Evolutionary conservation across 1,140 invertebrate genomes (phyloP), one percentile per base, ranked within the genome.

Genomic region (Drosophila lini): DNA sequence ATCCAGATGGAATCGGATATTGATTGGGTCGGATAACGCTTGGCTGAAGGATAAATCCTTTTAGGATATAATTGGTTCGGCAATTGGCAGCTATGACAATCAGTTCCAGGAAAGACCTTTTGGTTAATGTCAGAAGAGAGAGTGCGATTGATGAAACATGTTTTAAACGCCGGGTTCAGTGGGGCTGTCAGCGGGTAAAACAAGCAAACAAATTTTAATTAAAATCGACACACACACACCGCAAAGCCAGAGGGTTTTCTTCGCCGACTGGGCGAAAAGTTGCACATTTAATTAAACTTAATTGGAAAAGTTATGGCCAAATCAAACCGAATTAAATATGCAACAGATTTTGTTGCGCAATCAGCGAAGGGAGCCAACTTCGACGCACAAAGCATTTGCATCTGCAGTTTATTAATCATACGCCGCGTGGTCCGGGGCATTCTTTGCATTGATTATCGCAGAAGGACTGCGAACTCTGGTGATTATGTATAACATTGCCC

Each of bases 301-400:
- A 88, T 88, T 88, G 83, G 63, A 83, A 88, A 88, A 83, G 80
- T 88, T 80, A 83, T 89, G 73, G 65, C 63, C 57, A 88, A 86
- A 88, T 88, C 83, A 82, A 83, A 89, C 61, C 73, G 25, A 88
- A 83, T 88, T 83, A 83, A 88, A 88, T 88, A 88, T 88, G 83
- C 83, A 88, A 78, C 80, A 78, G 80, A 83, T 88, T 88, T 73
- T 36, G 67, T 63, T 80, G 48, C 65, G 73, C 52, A 86, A 86
- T 73, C 82, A 79, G 57, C 60, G 70, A 50, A 70, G 50, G 65
- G 69, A 61, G 69, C 68, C 61, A 47, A 50, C 45, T 65, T 68
- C 28, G 11, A 22, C n/a, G 34, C 36, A 69, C 61, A 69, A 42
- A 67, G 50, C 58, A 63, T 56, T 36, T 71, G 68, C 41, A 40